Conservation (phyloP, 2,113 vertebrate genomes). For the Halcyon senegalensis region DNA sequence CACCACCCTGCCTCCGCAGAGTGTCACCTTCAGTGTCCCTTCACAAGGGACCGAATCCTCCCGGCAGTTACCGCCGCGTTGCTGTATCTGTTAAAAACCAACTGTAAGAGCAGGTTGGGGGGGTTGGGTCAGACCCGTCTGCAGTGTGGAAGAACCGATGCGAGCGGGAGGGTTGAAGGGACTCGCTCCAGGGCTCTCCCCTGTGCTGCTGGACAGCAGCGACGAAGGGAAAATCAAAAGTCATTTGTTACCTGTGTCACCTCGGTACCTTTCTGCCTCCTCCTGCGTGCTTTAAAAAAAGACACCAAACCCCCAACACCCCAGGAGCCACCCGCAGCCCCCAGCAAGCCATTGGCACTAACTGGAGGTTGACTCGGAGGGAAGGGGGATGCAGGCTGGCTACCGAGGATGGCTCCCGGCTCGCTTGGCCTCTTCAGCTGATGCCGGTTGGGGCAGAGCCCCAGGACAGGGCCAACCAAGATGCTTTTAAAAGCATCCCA, state of each 20-base stretch:
- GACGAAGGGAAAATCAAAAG: rapidly evolving
- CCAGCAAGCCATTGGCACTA: not conserved
- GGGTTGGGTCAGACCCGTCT: not conserved
- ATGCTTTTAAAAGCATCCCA: not conserved
- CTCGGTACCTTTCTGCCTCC: not conserved
- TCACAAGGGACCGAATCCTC: rapidly evolving
- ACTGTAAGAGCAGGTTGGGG: rapidly evolving
- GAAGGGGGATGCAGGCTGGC: not conserved
- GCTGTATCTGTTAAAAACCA: not conserved
- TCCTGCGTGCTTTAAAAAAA: not conserved
- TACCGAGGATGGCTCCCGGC: too few species aligned
- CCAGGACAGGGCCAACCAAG: too few species aligned
- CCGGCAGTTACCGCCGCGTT: rapidly evolving
- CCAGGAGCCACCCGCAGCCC: not conserved
- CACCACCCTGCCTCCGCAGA: rapidly evolving
- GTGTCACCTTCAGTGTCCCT: not conserved
- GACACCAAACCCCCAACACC: rapidly evolving
- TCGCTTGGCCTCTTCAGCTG: too few species aligned
- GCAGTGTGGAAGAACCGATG: not conserved
- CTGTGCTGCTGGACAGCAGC: not conserved
- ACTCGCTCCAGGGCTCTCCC: not conserved
- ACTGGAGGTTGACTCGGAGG: rapidly evolving
- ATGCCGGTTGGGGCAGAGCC: not conserved
- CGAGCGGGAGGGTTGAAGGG: not conserved
- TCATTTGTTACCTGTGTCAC: not conserved